Conservation (phyloP, 1,140 invertebrate genomes). For the Elymnias hypermnestra region DNA sequence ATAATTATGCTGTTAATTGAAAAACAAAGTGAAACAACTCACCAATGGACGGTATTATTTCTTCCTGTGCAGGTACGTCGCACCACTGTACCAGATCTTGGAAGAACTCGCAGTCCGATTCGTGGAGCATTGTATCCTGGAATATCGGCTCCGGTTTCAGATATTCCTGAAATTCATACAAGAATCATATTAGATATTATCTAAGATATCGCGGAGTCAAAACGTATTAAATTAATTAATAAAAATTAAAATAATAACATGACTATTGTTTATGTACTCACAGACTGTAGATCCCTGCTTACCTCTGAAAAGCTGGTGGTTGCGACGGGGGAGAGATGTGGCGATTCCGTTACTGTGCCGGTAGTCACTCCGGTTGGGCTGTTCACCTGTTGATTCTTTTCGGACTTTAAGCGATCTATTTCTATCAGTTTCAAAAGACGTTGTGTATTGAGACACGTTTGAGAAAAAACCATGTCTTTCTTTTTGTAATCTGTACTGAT, state of each 20-base stretch:
- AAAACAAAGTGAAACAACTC: slow-evolving; percentile 11
- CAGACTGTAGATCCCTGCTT: slow-evolving; percentile 38
- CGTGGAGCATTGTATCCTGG: slow-evolving; percentile 60
- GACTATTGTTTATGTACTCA: slow-evolving; percentile 58
- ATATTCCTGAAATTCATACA: slow-evolving; percentile 57
- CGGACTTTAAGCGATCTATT: slow-evolving; percentile 67
- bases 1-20: not conserved
- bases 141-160: slow-evolving; percentile 59
- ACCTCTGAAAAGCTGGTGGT: slow-evolving; percentile 63
- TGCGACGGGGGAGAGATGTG: slow-evolving; percentile 32
- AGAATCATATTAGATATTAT: slow-evolving; percentile 33
- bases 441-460: slow-evolving; percentile 67
- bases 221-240: slow-evolving; percentile 41
- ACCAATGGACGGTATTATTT: slow-evolving; percentile 65
- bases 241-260: too few relatives aligned
- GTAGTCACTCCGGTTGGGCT: slow-evolving; percentile 48
- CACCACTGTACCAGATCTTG: slow-evolving; percentile 67
- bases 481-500: slow-evolving; percentile 57
- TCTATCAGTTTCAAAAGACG: slow-evolving; percentile 71
- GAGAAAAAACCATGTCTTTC: slow-evolving; percentile 74
- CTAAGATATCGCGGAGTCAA: slow-evolving; percentile 4
- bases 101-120: slow-evolving; percentile 67
- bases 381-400: slow-evolving; percentile 59
- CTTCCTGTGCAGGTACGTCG: slow-evolving; percentile 52
- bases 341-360: slow-evolving; percentile 40